phyloP scores from a whole-genome alignment of 2,797 vertebrate genomes.

The Phoxinus dragarum region DNA sequence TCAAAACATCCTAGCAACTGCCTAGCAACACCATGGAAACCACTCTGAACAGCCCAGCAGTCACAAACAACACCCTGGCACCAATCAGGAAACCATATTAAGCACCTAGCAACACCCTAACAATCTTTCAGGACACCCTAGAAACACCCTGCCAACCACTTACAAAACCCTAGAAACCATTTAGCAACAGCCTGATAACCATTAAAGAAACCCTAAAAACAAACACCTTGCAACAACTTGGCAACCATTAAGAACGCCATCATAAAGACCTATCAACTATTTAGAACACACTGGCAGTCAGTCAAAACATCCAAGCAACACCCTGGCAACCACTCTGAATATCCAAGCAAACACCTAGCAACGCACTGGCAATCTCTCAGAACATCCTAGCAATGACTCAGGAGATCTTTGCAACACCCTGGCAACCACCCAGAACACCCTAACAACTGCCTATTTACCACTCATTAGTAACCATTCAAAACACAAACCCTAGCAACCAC shows the following conservation, averaged over 20 bases:
- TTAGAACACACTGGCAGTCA: not conserved
- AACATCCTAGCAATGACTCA: not conserved
- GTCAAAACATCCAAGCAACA: not conserved
- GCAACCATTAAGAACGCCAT: not conserved
- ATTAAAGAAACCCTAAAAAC: not conserved
- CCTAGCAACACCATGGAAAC: not conserved
- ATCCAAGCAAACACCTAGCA: not conserved
- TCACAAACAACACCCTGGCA: too few relatives aligned
- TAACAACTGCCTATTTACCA: too few relatives aligned
- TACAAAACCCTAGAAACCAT: not conserved
- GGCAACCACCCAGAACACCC: too few relatives aligned
- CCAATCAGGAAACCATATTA: too few relatives aligned
- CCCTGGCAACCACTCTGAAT: not conserved
- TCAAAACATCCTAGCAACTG: not conserved
- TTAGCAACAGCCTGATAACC: not conserved
- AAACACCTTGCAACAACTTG: not conserved
- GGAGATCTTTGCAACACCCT: too few relatives aligned
- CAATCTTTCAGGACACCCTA: too few relatives aligned
- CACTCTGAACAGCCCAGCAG: too few relatives aligned
- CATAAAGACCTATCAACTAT: not conserved
- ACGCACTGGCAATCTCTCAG: too few relatives aligned
- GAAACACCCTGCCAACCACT: not conserved
- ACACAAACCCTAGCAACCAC: too few relatives aligned
- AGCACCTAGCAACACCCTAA: not conserved
- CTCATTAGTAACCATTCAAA: too few relatives aligned